Conservation (phyloP, 2,797 vertebrate species). For the Macropus fuliginosus region DNA sequence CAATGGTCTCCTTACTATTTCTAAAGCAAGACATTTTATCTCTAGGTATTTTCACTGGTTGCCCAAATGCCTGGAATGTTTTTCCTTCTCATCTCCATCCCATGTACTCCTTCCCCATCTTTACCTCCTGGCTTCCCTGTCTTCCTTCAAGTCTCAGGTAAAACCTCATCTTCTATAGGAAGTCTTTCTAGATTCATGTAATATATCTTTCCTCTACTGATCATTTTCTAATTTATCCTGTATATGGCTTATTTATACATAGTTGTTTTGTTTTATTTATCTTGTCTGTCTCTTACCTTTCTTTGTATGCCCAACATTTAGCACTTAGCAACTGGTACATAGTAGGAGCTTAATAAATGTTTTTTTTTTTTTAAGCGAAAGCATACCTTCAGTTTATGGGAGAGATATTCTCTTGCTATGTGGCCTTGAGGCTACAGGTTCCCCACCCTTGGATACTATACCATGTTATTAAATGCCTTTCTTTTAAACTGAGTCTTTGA, state of each 20-base stretch:
- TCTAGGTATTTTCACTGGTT: background rate
- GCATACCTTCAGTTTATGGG: background rate
- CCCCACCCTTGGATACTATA: background rate
- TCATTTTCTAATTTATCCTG: background rate
- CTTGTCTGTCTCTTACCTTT: background rate
- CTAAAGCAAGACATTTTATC: background rate
- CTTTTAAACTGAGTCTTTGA: background rate
- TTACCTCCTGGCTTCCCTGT: background rate
- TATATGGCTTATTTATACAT: background rate
- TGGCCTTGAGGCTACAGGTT: too few species aligned
- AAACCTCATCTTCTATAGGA: background rate
- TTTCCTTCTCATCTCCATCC: background rate
- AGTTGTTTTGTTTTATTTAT: background rate
- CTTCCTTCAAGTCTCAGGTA: background rate
- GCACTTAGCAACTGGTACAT: background rate
- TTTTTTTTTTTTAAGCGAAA: background rate
- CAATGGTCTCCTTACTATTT: background rate
- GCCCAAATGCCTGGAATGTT: background rate
- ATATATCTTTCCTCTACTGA: background rate
- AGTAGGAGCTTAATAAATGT: background rate
- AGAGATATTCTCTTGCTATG: background rate
- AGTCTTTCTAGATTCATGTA: background rate
- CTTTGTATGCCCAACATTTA: background rate
- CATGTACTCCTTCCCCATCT: background rate
- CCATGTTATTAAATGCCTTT: background rate